Evolutionary conservation across 2,797 vertebrate species (phyloP), one percentile per base, ranked within the genome.

Genomic region (Mus minutoides): DNA sequence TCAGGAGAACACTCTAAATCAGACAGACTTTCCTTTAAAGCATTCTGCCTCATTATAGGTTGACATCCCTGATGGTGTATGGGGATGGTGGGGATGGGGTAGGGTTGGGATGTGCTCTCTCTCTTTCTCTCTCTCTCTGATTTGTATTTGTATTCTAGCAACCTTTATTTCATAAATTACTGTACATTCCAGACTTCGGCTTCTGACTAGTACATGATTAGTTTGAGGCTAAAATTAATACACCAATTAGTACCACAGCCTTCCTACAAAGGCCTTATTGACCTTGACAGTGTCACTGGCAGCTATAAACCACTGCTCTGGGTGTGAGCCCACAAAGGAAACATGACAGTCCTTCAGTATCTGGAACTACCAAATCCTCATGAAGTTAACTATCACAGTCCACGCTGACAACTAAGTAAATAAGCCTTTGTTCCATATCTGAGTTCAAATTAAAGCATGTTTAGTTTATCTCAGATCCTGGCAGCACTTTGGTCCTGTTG

Each of bases 371-470:
- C 16, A 62, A 24, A 60, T 92, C 52, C 64, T 96, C 60, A 85
- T 67, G 88, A 78, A 87, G 69, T 78, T 49, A 91, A 77, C 75
- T 77, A 67, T 29, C 94, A 96, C 91, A 79, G 24, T 62, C 60
- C 37, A 78, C 16, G 34, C 0, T 76, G 77, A 94, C 88, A 95
- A 84, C n/a, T 52, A 52, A 69, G 80, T 49, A 67, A 79, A 52
- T 49, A 62, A 67, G 67, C 34, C 91, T 97, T 77, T 90, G 64
- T 94, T 77, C 85, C 75, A 76, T 43, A 85, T 37, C 86, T 95
- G 73, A 77, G 92, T 71, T 94, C 80, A 77, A 80, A 95, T 71
- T 71, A 88, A 88, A 89, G 94, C 58, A 88, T 54, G 37, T 67
- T 85, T 46, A 91, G 89, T 69, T 90, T 77, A 77, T 95, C 87